phyloP scores from a whole-genome alignment of 2,797 vertebrate species.

The Falco rusticolus region DNA sequence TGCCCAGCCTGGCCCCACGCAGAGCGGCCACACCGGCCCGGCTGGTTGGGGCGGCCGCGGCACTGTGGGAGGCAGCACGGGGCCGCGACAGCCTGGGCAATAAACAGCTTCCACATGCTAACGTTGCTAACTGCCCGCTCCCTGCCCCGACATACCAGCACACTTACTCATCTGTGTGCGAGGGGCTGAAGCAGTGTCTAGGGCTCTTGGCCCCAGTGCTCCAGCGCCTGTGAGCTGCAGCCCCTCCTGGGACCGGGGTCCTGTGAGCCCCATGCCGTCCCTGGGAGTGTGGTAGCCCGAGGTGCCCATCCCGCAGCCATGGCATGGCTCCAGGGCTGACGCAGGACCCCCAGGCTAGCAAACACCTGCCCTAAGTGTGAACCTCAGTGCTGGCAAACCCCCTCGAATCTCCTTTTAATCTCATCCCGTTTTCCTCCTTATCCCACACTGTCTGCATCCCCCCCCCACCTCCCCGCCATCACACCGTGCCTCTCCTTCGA shows the following conservation, averaged over 20 bases:
- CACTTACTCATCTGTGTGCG: neutral
- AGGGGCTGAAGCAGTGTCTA: rapidly evolving
- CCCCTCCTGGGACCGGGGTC: neutral
- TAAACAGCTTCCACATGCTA: slow-evolving; percentile 40
- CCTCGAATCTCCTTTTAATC: neutral
- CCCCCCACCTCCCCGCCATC: too few species aligned
- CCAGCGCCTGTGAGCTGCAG: neutral
- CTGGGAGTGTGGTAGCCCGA: rapidly evolving
- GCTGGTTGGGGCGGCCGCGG: neutral
- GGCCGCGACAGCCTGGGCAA: neutral
- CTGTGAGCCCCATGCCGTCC: rapidly evolving
- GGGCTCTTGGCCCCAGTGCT: neutral
- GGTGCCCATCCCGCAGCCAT: neutral
- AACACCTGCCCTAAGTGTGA: neutral
- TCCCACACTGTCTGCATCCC: neutral
- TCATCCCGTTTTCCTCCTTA: neutral
- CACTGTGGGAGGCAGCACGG: neutral
- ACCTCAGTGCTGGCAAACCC: rapidly evolving
- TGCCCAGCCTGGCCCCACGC: neutral
- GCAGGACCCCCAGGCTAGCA: neutral
- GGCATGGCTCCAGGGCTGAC: neutral
- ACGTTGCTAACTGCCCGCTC: neutral
- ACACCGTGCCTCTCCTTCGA: rapidly evolving
- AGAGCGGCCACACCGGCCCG: neutral
- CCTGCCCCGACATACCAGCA: neutral